Percentiles rank a stretch among this genome's conserved stretches.
phyloP scores from a whole-genome alignment of 2,113 vertebrate species.

The Microcebus griseorufus region DNA sequence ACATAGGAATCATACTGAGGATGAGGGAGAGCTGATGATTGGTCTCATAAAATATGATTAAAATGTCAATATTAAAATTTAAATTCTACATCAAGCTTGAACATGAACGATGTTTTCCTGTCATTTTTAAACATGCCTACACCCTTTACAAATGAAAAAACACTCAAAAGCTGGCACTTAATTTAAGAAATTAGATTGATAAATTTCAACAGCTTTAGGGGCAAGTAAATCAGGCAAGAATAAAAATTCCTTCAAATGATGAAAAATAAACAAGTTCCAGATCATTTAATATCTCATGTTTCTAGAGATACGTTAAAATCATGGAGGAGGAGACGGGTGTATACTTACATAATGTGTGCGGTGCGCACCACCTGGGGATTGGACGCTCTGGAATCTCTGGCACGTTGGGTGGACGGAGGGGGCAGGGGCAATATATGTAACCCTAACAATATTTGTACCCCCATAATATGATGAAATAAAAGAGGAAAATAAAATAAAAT shows the following conservation, averaged over 20 bases:
- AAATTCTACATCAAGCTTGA: neutral
- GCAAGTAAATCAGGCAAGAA: constrained; percentile 13
- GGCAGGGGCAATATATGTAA: too few species aligned
- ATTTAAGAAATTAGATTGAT: neutral
- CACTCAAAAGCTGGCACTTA: constrained; percentile 39
- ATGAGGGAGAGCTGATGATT: neutral
- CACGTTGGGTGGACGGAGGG: too few species aligned
- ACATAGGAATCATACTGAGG: neutral
- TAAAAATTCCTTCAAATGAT: constrained; percentile 50
- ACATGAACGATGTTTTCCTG: neutral
- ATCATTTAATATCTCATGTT: constrained; percentile 39
- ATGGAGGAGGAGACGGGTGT: neutral
- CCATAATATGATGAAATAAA: too few species aligned
- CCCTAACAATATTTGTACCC: too few species aligned
- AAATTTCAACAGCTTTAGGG: neutral
- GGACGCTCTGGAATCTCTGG: too few species aligned
- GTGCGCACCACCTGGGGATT: too few species aligned
- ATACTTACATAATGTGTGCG: too few species aligned
- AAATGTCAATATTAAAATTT: constrained; percentile 15
- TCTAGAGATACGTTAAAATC: constrained; percentile 67
- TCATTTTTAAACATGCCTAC: neutral
- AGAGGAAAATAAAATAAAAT: neutral
- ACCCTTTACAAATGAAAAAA: constrained; percentile 43
- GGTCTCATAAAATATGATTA: neutral
- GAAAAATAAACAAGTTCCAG: constrained; percentile 65